A percentile compares a stretch with the other conserved stretches of the same genome.
These are phyloP conservation scores for Malthinus seriepunctatus DNA, from an alignment of 2,888 invertebrate species.

Conservation along the genomic window DNA sequence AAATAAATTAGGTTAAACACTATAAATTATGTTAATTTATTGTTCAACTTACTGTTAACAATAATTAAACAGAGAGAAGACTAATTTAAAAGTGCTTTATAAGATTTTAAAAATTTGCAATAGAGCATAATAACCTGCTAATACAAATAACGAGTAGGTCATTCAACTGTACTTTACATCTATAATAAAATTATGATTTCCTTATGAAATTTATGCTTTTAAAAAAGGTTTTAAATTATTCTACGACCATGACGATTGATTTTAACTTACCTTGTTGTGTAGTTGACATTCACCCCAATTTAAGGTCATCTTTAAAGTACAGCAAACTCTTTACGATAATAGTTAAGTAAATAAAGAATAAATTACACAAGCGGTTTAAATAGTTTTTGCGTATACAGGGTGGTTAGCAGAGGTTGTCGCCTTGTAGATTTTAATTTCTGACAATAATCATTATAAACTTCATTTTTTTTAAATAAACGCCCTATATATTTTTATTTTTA, in stretches of 20 bases:
- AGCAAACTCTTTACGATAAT: neutral
- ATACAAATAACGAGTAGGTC: constrained; percentile 6
- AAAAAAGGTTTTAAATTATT: neutral
- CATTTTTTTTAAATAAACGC: too few relatives aligned
- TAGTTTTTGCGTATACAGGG: too few relatives aligned
- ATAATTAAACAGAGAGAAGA: too few relatives aligned
- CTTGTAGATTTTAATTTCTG: too few relatives aligned
- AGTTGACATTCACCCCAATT: neutral
- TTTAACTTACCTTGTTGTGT: neutral
- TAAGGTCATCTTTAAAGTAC: neutral
- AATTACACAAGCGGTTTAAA: too few relatives aligned
- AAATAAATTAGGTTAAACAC: too few relatives aligned
- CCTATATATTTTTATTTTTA: too few relatives aligned
- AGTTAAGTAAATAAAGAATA: neutral
- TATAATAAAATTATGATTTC: neutral
- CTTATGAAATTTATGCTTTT: neutral
- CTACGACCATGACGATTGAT: constrained; percentile 1
- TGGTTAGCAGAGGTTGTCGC: too few relatives aligned
- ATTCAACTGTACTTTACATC: neutral
- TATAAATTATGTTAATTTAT: too few relatives aligned
- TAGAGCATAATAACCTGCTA: constrained; percentile 2
- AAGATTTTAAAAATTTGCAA: neutral
- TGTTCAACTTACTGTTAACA: too few relatives aligned
- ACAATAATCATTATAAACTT: too few relatives aligned
- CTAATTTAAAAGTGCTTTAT: neutral